These are phyloP conservation scores for Promerops cafer DNA, from an alignment of 2,113 vertebrate species.

Conservation along the genomic window DNA sequence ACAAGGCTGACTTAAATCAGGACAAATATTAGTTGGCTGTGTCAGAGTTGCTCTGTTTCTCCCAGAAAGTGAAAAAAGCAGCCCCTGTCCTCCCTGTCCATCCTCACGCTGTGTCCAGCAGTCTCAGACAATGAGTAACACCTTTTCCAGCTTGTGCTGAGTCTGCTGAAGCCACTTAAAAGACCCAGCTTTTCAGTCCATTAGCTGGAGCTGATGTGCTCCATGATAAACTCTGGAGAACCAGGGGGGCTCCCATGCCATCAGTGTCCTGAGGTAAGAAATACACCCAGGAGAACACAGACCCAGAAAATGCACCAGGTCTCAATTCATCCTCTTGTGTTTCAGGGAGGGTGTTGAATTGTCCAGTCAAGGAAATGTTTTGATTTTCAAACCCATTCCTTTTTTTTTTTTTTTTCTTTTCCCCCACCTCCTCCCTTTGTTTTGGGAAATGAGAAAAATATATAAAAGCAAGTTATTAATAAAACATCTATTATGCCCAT, in stretches of 20 bases:
- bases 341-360: not conserved
- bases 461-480: slow-evolving; percentile 63
- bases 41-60: not conserved
- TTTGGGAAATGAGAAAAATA: slow-evolving; percentile 52
- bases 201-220: not conserved
- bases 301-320: not conserved
- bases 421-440: not conserved
- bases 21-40: not conserved
- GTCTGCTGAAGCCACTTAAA: not conserved
- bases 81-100: not conserved
- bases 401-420: too few relatives aligned
- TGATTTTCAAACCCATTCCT: not conserved
- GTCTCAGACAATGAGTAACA: not conserved
- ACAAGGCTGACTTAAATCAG: not conserved
- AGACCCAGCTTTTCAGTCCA: not conserved
- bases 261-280: not conserved
- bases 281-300: fast-evolving
- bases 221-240: not conserved
- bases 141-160: not conserved
- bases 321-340: not conserved
- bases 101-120: not conserved
- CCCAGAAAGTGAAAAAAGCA: not conserved
- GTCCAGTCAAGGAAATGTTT: not conserved
- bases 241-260: fast-evolving
- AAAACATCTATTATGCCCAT: slow-evolving; percentile 61